Evolutionary conservation across 23 tunicate species (phyloP), one percentile per base, ranked within the genome.

Genomic region (Phallusia fumigata): DNA sequence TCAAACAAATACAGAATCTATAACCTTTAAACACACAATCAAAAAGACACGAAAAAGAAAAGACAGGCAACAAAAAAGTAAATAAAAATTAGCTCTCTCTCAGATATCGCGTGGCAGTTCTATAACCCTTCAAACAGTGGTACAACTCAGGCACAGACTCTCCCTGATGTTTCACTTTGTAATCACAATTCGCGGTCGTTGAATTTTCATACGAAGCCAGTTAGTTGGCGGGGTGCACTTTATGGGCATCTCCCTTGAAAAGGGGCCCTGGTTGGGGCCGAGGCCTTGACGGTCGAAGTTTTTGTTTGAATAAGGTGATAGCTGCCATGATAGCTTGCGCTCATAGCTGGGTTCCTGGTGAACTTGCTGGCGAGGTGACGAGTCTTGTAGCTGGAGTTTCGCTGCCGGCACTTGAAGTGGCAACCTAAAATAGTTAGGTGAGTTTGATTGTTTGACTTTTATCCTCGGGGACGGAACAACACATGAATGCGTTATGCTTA

Each of bases 251-350:
- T 92, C 97, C 33, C 97, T 53, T 15, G 97, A 92, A 76, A 92
- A 92, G 2, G 97, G 97, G 21, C 97, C 97, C 44, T 92, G 97
- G 52, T 92, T 92, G 15, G 97, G 97, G 32, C 97, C 97, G 30
- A 92, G 86, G 18, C 97, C 97, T 73, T 92, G 97, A 21, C 80
- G 79, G 80, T 92, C 97, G 40, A 92, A 92, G 83, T 92, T 92
- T 72, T 87, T 92, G 83, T 92, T 92, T 24, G 86, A 77, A 36
- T 92, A 92, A 0, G 97, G 97, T 33, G 97, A 92, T 0, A 92
- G 91, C 52, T 92, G 97, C 97, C 97, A 92, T 31, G 85, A 74
- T 32, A 92, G 85, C 45, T 84, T 83, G 50, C 87, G 69, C 75
- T 92, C 97, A 2, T 16, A 15, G 31, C 50, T 79, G 10, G 73